Evolutionary conservation across 1,140 invertebrate genomes (phyloP), one percentile per base, ranked within the genome.

Genomic region (Sesamia nonagrioides): DNA sequence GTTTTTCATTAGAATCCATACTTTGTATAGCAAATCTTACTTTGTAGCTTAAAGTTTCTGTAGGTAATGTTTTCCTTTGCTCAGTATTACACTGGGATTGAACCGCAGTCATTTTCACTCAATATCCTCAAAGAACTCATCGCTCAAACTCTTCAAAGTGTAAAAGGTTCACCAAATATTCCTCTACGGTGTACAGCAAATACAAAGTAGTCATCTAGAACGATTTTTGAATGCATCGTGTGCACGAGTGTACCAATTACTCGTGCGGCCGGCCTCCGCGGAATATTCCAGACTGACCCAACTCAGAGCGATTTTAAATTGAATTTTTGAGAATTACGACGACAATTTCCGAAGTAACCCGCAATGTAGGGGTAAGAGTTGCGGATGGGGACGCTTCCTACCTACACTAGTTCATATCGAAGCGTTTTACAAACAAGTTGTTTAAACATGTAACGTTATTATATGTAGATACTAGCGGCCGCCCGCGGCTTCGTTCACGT

Each of bases 221-320:
- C 79, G 81, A 85, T 88, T 90, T 90, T 89, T 89, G 89, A 86
- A 86, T 88, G 86, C 82, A 86, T 74, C 84, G 58, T 71, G 82
- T 84, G 87, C 88, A 84, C 80, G 77, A 77, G 80, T 83, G 85
- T 85, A 83, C 79, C 86, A 92, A 90, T 91, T 91, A 89, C 88
- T 84, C 82, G 79, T 80, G 58, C 75, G 78, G 81, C 76, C 74
- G 83, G 71, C 63, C 84, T 76, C 54, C 77, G 68, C 48, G 80
- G 79, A 84, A 87, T 84, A 87, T 83, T 84, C 82, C 76, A 77
- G 45, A 84, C 83, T 84, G 86, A 84, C 79, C 86, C 80, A 74
- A 83, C 83, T 85, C 77, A 66, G 83, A 88, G 82, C 83, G 88
- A 86, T 90, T 92, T 90, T 90, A 91, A 89, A 92, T 92, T 91